Evolutionary conservation across 1,140 invertebrate species (phyloP).

Genomic region (Ruditapes philippinarum): DNA sequence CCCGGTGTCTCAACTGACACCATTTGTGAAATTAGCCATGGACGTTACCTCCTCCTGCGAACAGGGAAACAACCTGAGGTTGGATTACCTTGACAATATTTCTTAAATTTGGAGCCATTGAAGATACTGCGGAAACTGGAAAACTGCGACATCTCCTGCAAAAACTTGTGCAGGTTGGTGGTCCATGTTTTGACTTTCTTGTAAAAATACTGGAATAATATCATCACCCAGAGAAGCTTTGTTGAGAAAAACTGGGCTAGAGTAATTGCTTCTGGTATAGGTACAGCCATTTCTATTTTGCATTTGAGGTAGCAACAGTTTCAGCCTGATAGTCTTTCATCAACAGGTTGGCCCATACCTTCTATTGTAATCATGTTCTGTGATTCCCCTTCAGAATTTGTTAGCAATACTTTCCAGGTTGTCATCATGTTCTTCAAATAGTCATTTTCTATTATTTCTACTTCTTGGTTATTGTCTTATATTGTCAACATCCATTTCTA

Average conservation of each 20-base stretch:
- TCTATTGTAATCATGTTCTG: background rate
- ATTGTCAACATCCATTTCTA: constrained; percentile 7
- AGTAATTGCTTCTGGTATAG: constrained; percentile 61
- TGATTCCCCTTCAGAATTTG: background rate
- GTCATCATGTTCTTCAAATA: background rate
- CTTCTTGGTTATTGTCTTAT: background rate
- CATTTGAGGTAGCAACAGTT: background rate
- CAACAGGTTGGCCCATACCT: background rate
- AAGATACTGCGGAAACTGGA: background rate
- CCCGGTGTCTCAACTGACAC: too few species aligned
- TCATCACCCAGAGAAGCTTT: constrained; percentile 22
- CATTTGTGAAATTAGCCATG: background rate
- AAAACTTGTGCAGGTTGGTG: background rate
- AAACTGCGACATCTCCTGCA: background rate
- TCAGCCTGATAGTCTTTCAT: background rate
- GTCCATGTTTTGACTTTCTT: background rate
- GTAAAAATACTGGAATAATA: constrained; percentile 44
- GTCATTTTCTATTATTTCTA: background rate
- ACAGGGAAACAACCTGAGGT: background rate
- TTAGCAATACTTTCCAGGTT: background rate
- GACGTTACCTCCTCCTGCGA: background rate
- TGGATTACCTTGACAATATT: background rate
- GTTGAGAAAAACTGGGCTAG: constrained; percentile 62
- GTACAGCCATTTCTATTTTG: background rate
- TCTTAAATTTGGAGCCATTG: background rate